Base-by-base conservation (phyloP, 2,797 vertebrate species). In the Acridotheres tristis region DNA sequence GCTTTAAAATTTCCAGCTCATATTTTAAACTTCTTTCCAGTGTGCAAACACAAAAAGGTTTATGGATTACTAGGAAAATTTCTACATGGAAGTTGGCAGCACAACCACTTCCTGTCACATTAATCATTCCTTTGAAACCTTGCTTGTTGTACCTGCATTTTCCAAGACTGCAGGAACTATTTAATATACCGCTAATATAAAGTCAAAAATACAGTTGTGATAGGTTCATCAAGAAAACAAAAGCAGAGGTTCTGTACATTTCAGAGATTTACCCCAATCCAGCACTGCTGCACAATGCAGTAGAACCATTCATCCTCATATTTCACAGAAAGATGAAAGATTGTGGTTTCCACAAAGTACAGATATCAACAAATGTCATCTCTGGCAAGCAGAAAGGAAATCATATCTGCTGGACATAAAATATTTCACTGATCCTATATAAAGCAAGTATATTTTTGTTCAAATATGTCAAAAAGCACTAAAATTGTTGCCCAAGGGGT, bases 21-120 rank as follows among this genome's bases (percentile, higher is more conserved):
- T 61, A 34, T 63, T 71, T 80, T 17, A 58, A 63, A 17, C 25
- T 55, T 67, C 2, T n/a, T 87, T 55, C 48, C 42, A 75, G 29
- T 34, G 29, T 2, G 1, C 21, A 19, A 7, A 34, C 17, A 25
- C 7, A 4, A 3, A 3, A 3, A 3, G 0, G 0, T 16, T 88
- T 78, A 72, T 23, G 17, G 29, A 57, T 85, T 68, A 27, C 16
- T 61, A 57, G 8, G 25, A 72, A 67, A 81, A 79, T 23, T 36
- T 14, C 47, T 65, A 42, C 0, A 1, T 11, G 7, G 23, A 12
- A 72, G 69, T 57, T 22, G n/a, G 47, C 19, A 87, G 73, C 22
- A 75, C 34, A 12, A 45, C 2, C 2, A 2, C 15, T 40, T 67
- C 38, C 26, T 86, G 11, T 63, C 26, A 2, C 61, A 32, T 32